Base-by-base conservation (phyloP, 2,113 vertebrate genomes). In the Oxyruncus cristatus region DNA sequence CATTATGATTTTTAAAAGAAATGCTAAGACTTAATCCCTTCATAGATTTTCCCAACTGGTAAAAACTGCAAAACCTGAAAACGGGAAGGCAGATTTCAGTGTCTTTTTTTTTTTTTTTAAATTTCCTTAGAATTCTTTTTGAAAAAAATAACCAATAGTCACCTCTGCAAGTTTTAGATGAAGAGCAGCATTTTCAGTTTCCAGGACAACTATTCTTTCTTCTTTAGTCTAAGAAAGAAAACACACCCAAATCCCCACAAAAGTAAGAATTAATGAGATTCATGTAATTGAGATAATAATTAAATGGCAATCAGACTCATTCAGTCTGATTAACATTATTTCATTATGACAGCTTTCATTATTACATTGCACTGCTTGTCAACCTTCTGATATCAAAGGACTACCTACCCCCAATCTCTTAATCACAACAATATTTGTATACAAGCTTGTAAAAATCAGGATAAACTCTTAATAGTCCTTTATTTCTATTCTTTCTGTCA, bases 141-240 rank as follows among this genome's bases (percentile, higher is more conserved):
- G 3, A 24, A 67, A 27, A 23, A 62, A 65, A 39, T 1, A 75
- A 77, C n/a, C 14, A 62, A 13, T 8, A 66, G 22, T 94, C 97
- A 98, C 98, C 98, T 99, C 97, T 10, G 98, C 98, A 74, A 99
- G 94, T 71, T 98, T 98, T 91, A 99, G 97, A 90, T 98, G 98
- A 88, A 99, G 98, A 89, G 97, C 94, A 8, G 98, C 98, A 58
- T 99, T 99, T 93, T 99, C 98, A 5, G 98, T 98, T 95, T 99
- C 98, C 94, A 99, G 95, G 32, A 98, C 98, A 79, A 98, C 88
- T 92, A 99, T 99, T 68, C 97, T 96, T 93, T 99, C 99, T 96
- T 99, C 98, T 98, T 98, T 98, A 89, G 96, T 92, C 98, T 99
- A 62, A 66, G 91, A 92, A 85, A 85, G 9, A 61, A 88, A 91